Evolutionary conservation across 2,113 vertebrate species (phyloP), one percentile per base, ranked within the genome.

Genomic region (Antidorcas marsupialis): DNA sequence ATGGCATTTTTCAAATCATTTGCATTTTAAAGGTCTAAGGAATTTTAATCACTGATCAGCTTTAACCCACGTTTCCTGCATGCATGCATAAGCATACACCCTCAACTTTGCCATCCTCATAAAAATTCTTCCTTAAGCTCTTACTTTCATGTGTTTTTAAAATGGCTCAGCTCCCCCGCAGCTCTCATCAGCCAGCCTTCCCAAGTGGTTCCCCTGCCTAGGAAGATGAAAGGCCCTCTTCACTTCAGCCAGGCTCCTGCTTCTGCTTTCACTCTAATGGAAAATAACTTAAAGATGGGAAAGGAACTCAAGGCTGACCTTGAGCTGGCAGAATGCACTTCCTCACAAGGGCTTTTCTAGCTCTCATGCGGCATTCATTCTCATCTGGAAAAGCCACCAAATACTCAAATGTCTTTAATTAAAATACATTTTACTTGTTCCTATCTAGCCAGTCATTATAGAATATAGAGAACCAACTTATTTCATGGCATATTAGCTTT

Each of bases 11-110:
- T 93, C 27, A 94, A 95, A 96, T 97, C 39, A 98, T 99, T 99
- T 99, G 98, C 98, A 99, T 99, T 98, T 99, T 98, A 99, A 99
- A 99, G 94, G 94, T 95, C 94, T 98, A 95, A 98, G 94, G 97
- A 98, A 98, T 98, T 98, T 98, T 98, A 96, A 98, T 97, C 92
- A 94, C 96, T 92, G 93, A 98, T 97, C 95, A 90, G 97, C 94
- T 89, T 93, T 97, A 98, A 97, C 97, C 98, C 96, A 98, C 97
- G 83, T 98, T 98, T 98, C 97, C 98, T 98, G 97, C 87, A 28
- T 83, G 94, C 11, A 0, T 94, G 92, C 91, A 93, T 88, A 94
- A 89, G 87, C 23, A 67, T 53, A 97, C 97, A 96, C 85, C 97
- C 96, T 98, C 93, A 64, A 97, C 96, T 98, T 98, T 96, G 88